Base-by-base conservation (phyloP, 2,888 invertebrate genomes). In the Tridacna crocea region DNA sequence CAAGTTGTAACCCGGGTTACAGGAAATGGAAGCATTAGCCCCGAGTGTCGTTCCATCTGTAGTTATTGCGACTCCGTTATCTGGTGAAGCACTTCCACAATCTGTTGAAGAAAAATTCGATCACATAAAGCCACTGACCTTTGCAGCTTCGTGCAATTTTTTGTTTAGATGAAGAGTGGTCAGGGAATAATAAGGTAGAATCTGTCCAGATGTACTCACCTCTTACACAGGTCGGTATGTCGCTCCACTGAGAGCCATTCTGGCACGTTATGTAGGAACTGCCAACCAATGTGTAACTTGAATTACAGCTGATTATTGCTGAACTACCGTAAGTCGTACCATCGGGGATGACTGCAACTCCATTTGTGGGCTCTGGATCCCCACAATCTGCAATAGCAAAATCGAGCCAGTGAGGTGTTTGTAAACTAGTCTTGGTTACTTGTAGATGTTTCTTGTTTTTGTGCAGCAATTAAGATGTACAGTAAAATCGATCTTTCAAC, bases 241-340 rank as follows among this genome's bases (percentile, higher is more conserved):
- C 24, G n/a, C 47, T 24, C 70, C 70, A 70, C 22, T 11, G 13
- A 22, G 24, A 48, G 51, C 22, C 51, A 13, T 51, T 26, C 24
- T 51, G 47, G 51, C 70, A 70, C 15, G 73, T 66, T 0, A 79
- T 55, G 22, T 66, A 65, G 24, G 65, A 36, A 24, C 36, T 22
- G n/a, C 79, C 79, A 15, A 55, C 22, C 22, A 79, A 58, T 11
- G 47, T 22, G 22, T 74, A 79, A 11, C 68, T 60, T 11, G 24
- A 48, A 60, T 74, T n/a, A 60, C 79, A 79, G 36, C 51, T 46
- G 6, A 79, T 61, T 26, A 74, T 19, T 24, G 70, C 79, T 22
- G 70, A 13, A 17, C 68, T 48, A 13, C 70, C 75, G 70, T 55
- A 65, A 24, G 51, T 70, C 1, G 27, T 26, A 65, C 65, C 65